phyloP scores from a whole-genome alignment of 2,888 invertebrate genomes.

The Napeogenes sylphis region DNA sequence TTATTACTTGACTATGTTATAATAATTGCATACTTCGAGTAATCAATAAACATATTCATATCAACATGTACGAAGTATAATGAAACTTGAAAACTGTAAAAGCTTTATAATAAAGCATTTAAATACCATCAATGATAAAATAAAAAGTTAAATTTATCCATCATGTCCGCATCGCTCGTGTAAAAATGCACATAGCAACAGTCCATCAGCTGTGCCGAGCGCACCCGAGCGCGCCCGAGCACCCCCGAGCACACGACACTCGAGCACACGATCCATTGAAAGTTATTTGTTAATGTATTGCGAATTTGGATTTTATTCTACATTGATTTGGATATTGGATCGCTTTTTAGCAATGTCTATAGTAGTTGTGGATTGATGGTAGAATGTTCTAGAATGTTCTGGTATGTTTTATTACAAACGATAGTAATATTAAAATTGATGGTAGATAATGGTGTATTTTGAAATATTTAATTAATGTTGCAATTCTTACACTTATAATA shows the following conservation, averaged over 20 bases:
- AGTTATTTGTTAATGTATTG: slow-evolving; percentile 6
- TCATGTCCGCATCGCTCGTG: slow-evolving; percentile 47
- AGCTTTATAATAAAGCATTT: too few species aligned
- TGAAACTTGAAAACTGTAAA: too few species aligned
- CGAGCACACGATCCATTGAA: slow-evolving; percentile 5
- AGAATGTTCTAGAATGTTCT: too few species aligned
- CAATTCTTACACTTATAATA: too few species aligned
- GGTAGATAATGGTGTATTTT: too few species aligned
- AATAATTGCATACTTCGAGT: too few species aligned
- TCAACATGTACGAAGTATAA: too few species aligned
- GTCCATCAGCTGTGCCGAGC: slow-evolving; percentile 59
- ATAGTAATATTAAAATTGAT: too few species aligned
- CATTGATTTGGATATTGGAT: neutral
- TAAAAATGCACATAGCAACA: slow-evolving; percentile 71
- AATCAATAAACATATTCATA: too few species aligned
- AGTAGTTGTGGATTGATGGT: neutral
- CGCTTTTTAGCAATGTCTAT: neutral
- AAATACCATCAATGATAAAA: too few species aligned
- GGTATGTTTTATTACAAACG: too few species aligned
- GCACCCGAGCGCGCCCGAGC: slow-evolving; percentile 41
- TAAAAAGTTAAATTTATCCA: neutral
- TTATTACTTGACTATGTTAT: neutral
- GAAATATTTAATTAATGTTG: too few species aligned
- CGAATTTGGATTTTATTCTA: neutral
- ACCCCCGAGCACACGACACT: slow-evolving; percentile 46